A percentile compares a stretch with the other conserved stretches of the same genome.
phyloP scores from a whole-genome alignment of 1,140 invertebrate species.

The Drosophila jambulina region DNA sequence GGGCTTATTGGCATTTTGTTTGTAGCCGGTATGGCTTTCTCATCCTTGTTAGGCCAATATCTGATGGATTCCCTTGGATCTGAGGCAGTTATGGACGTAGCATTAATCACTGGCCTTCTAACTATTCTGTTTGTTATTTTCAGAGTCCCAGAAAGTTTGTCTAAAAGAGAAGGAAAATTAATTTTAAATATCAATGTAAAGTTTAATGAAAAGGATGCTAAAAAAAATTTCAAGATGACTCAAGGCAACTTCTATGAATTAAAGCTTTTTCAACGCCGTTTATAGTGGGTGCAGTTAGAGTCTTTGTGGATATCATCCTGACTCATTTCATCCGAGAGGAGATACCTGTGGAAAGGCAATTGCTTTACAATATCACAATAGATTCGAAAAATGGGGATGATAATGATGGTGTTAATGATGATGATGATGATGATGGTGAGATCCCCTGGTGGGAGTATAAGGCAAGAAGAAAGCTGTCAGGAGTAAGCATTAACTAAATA shows the following conservation, averaged over 20 bases:
- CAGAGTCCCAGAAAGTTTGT: slow-evolving; percentile 98
- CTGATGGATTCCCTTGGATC: slow-evolving; percentile 95
- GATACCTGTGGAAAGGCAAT: slow-evolving; percentile 1
- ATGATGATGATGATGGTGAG: no score
- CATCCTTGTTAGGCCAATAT: slow-evolving; percentile 97
- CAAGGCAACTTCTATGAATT: no score
- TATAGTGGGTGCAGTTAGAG: no score
- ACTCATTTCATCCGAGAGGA: slow-evolving; percentile 90
- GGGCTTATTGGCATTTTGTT: no score
- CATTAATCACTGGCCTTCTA: slow-evolving; percentile 97
- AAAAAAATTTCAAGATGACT: no score
- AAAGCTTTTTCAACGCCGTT: no score
- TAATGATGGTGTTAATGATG: no score
- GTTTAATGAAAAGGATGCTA: background rate
- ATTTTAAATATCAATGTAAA: slow-evolving; percentile 90
- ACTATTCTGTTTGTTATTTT: slow-evolving; percentile 99
- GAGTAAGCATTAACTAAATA: no score
- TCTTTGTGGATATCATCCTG: slow-evolving; percentile 92
- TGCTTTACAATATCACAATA: background rate
- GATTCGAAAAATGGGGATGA: background rate
- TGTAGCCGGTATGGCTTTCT: slow-evolving; percentile 98
- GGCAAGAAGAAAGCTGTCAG: no score
- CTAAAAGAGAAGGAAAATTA: slow-evolving; percentile 94
- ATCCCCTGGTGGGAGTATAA: no score
- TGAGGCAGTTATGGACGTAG: slow-evolving; percentile 96